Conservation (phyloP, 2,113 vertebrate species). For the Myiozetetes cayanensis region DNA sequence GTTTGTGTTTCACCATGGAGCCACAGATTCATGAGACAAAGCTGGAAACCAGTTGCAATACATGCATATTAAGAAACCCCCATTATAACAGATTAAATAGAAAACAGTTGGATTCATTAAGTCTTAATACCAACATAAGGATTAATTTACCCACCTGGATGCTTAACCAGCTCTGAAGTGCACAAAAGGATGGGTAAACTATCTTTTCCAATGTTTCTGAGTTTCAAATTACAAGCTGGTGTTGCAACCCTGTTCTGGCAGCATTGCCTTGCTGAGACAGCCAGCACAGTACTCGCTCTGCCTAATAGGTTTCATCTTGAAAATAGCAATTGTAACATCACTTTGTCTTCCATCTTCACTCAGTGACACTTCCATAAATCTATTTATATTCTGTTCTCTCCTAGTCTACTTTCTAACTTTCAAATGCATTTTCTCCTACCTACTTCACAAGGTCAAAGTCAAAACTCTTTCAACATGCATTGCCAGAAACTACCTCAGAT, state of each 20-base stretch:
- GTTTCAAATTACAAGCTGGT: background rate
- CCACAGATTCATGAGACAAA: background rate
- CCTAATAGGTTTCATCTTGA: background rate
- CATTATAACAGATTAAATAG: background rate
- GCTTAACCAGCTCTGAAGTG: background rate
- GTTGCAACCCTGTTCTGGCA: background rate
- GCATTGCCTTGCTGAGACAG: background rate
- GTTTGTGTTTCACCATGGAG: background rate
- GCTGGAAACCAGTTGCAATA: background rate
- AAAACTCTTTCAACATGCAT: background rate
- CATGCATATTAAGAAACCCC: background rate
- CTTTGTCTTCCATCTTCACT: background rate
- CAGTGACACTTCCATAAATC: background rate
- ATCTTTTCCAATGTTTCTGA: background rate
- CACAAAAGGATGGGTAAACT: background rate
- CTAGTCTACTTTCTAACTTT: background rate
- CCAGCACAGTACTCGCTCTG: background rate
- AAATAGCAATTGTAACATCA: background rate
- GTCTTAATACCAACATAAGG: background rate
- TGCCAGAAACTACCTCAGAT: background rate
- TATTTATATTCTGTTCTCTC: background rate
- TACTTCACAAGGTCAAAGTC: background rate
- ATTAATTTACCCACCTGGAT: background rate
- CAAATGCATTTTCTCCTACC: background rate
- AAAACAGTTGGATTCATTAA: background rate